Conservation (phyloP, 1,140 invertebrate genomes). For the Drosophila littoralis region DNA sequence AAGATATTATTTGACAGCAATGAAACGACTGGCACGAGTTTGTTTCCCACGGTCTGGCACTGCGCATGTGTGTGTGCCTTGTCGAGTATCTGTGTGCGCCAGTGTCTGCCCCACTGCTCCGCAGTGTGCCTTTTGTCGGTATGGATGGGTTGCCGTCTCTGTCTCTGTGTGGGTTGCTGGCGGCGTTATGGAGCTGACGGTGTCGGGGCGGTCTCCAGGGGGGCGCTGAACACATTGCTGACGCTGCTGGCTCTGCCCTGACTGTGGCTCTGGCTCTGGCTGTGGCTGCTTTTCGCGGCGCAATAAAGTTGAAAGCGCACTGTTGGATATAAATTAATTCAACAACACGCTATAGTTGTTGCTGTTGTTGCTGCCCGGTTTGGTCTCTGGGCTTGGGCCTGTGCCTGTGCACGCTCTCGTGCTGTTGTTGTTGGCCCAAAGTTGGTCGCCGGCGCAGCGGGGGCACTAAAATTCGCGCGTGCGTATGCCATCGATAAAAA, state of each 20-base stretch:
- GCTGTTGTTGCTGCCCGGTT: constrained; percentile 47
- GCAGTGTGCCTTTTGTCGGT: constrained; percentile 46
- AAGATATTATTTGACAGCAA: constrained; percentile 84
- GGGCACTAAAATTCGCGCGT: constrained; percentile 80
- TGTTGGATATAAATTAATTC: constrained; percentile 83
- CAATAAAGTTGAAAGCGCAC: constrained; percentile 83
- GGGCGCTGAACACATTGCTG: constrained; percentile 26
- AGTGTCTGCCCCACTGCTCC: constrained; percentile 12
- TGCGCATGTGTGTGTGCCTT: constrained; percentile 59
- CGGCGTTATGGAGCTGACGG: constrained; percentile 22
- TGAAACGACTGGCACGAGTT: constrained; percentile 84
- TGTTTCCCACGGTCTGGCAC: constrained; percentile 84
- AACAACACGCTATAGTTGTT: constrained; percentile 75
- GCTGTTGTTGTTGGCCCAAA: constrained; percentile 62
- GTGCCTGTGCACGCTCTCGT: constrained; percentile 72
- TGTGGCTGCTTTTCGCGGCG: constrained; percentile 76
- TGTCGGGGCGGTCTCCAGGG: constrained; percentile 38
- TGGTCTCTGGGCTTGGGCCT: constrained; percentile 61
- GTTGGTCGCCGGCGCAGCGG: constrained; percentile 68
- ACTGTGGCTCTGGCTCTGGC: constrained; percentile 17
- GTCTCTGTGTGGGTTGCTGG: constrained; percentile 62
- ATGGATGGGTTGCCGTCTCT: constrained; percentile 40
- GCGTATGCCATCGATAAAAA: constrained; percentile 82
- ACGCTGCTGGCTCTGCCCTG: constrained; percentile 29
- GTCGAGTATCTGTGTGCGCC: constrained; percentile 45